These are phyloP conservation scores for Sialia sialis DNA, from an alignment of 2,113 vertebrate genomes.

Conservation along the genomic window DNA sequence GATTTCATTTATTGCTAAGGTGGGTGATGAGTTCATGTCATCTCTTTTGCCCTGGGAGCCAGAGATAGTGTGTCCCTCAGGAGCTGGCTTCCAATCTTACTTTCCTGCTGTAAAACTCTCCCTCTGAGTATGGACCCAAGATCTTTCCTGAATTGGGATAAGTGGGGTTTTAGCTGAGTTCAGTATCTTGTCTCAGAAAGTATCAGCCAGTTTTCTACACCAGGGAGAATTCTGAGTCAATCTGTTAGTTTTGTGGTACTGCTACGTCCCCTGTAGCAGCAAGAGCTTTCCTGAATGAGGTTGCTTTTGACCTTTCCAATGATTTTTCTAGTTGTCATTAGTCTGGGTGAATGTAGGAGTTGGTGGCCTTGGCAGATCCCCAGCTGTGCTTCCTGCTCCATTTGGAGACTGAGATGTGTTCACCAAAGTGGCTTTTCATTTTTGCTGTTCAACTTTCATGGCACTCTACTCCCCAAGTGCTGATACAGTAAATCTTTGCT, in stretches of 20 bases:
- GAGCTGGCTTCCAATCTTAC: neutral
- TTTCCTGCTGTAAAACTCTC: neutral
- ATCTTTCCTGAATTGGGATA: neutral
- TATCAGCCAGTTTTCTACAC: neutral
- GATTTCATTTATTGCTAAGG: neutral
- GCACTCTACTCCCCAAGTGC: neutral
- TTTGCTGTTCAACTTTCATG: neutral
- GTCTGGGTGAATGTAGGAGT: neutral
- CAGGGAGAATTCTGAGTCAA: neutral
- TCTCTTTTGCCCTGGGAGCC: conserved; percentile 14
- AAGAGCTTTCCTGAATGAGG: neutral
- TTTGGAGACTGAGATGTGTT: neutral
- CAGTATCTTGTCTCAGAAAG: neutral
- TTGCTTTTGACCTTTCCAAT: neutral
- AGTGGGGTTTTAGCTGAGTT: neutral
- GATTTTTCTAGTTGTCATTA: neutral
- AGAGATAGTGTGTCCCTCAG: neutral
- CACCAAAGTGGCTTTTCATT: neutral
- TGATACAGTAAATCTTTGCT: neutral
- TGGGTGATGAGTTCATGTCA: neutral
- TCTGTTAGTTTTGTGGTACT: neutral
- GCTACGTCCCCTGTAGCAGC: neutral
- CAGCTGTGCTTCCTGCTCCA: neutral
- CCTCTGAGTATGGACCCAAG: neutral
- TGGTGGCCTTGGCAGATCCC: neutral